Percentiles rank a stretch among this genome's conserved stretches.
phyloP scores from a whole-genome alignment of 1,140 invertebrate species.

The Mizuhopecten yessoensis region DNA sequence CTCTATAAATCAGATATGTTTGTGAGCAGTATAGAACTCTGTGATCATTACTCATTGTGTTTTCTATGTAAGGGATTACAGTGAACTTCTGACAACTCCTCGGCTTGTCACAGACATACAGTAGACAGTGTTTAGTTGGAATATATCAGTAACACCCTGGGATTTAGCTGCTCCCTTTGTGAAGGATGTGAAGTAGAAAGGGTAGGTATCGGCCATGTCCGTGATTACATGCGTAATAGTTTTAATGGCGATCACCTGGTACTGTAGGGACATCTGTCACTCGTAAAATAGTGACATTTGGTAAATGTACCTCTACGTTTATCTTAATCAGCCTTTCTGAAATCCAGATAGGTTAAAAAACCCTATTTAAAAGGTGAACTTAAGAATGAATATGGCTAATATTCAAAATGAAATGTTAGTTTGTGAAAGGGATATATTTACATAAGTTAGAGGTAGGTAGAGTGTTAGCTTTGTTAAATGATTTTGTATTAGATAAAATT shows the following conservation, averaged over 20 bases:
- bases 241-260: slow-evolving; percentile 31
- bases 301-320: background rate
- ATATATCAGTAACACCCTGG: background rate
- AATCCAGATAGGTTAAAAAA: background rate
- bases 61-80: slow-evolving; percentile 19
- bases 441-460: background rate
- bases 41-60: slow-evolving; percentile 5
- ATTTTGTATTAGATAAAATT: background rate
- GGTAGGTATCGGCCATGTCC: background rate
- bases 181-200: slow-evolving; percentile 1
- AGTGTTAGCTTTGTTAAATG: background rate
- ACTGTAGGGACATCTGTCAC: background rate
- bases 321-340: slow-evolving; percentile 1
- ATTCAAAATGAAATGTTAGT: background rate
- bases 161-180: slow-evolving; percentile 20
- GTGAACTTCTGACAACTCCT: background rate
- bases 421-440: background rate
- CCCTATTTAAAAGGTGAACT: background rate
- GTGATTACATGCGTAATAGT: background rate
- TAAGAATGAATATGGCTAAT: background rate
- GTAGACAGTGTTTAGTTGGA: background rate
- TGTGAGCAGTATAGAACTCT: background rate
- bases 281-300: slow-evolving; percentile 1
- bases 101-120: background rate
- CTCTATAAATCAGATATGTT: background rate